These are phyloP conservation scores for Ariolimax columbianus DNA, from an alignment of 2,888 invertebrate species.

Conservation along the genomic window DNA sequence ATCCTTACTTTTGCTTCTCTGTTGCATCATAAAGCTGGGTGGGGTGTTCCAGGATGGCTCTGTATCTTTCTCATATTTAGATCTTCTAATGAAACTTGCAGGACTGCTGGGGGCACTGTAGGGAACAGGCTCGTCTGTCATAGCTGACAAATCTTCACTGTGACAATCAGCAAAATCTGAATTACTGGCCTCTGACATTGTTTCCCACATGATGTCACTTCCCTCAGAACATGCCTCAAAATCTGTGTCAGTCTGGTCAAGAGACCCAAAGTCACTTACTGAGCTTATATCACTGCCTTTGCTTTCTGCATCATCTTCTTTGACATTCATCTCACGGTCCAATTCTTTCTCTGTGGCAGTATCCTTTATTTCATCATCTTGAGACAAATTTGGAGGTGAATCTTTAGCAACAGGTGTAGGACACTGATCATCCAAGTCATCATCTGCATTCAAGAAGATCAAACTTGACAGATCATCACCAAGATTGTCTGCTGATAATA, in stretches of 20 bases:
- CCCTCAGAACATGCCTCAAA: slow-evolving; percentile 11
- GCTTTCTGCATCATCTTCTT: background rate
- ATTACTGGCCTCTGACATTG: slow-evolving; percentile 27
- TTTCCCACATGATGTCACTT: slow-evolving; percentile 2
- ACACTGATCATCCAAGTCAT: slow-evolving; percentile 28
- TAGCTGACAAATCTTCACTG: slow-evolving; percentile 1
- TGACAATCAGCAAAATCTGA: background rate
- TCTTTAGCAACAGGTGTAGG: slow-evolving; percentile 18
- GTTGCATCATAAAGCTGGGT: background rate
- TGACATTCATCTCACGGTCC: background rate
- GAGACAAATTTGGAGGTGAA: slow-evolving; percentile 12
- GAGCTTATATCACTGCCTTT: slow-evolving; percentile 22
- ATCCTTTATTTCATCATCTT: slow-evolving; percentile 7
- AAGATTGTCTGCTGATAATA: background rate
- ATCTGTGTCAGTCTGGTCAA: background rate
- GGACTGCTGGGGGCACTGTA: slow-evolving; percentile 36
- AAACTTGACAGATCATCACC: slow-evolving; percentile 24
- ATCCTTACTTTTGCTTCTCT: background rate
- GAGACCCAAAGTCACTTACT: background rate
- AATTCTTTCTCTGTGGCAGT: background rate
- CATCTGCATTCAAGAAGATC: slow-evolving; percentile 14
- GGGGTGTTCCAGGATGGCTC: background rate
- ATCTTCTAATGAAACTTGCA: slow-evolving; percentile 16
- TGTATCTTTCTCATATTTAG: slow-evolving; percentile 26
- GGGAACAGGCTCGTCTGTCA: slow-evolving; percentile 1